Percentiles rank a stretch among this genome's conserved stretches.
These are phyloP conservation scores for Cyrtodaria siliqua DNA, from an alignment of 2,888 invertebrate species.

Conservation along the genomic window DNA sequence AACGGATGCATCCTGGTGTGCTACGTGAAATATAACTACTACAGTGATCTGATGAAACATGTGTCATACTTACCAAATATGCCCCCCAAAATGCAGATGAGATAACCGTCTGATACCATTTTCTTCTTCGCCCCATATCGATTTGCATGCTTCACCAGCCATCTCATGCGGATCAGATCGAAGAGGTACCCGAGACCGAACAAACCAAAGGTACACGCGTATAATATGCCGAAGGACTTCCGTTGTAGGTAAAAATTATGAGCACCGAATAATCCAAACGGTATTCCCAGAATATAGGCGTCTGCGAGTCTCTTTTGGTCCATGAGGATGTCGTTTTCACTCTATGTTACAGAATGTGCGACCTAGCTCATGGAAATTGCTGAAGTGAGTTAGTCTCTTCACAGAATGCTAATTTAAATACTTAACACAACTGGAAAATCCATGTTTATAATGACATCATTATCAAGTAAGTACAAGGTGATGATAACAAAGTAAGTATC, in stretches of 20 bases:
- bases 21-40: too few relatives aligned
- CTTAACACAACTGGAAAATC: too few relatives aligned
- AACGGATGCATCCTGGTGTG: too few relatives aligned
- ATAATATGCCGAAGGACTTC: conserved; percentile 62
- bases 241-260: conserved; percentile 66
- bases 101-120: conserved; percentile 56
- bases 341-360: too few relatives aligned
- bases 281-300: conserved; percentile 61
- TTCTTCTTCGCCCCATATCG: conserved; percentile 45
- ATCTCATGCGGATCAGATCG: conserved; percentile 64
- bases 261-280: conserved; percentile 61
- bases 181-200: conserved; percentile 66
- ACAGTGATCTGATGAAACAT: too few relatives aligned
- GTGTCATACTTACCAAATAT: conserved; percentile 46
- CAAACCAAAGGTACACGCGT: conserved; percentile 66
- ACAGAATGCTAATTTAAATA: too few relatives aligned
- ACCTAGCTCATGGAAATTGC: too few relatives aligned
- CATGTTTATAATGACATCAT: too few relatives aligned
- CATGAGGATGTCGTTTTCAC: too few relatives aligned
- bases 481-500: too few relatives aligned
- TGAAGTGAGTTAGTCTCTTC: too few relatives aligned
- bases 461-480: too few relatives aligned
- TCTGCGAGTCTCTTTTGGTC: conserved; percentile 58
- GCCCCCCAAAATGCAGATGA: conserved; percentile 46
- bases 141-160: conserved; percentile 63